phyloP scores from a whole-genome alignment of 1,140 invertebrate genomes.

The Drosophila willistoni region DNA sequence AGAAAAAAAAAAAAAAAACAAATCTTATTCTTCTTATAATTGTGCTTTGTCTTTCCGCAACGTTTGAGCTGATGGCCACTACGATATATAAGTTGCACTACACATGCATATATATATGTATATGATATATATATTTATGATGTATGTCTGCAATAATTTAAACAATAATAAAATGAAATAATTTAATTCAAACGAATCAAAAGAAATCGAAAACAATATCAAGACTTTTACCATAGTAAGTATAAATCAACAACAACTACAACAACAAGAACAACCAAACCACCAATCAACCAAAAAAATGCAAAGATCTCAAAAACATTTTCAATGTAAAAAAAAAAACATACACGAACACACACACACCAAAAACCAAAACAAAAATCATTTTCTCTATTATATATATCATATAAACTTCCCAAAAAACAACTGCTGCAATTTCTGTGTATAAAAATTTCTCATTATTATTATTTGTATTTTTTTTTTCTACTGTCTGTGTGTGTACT shows the following conservation, averaged over 20 bases:
- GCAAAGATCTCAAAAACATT: background rate
- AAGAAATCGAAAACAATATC: slow-evolving; percentile 37
- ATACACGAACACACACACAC: too few relatives aligned
- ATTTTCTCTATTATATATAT: too few relatives aligned
- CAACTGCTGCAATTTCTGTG: too few relatives aligned
- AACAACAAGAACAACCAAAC: slow-evolving; percentile 30
- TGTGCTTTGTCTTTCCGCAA: slow-evolving; percentile 84
- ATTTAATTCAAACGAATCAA: slow-evolving; percentile 66
- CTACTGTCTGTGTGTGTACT: too few relatives aligned
- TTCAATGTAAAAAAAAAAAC: background rate
- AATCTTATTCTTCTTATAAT: slow-evolving; percentile 79
- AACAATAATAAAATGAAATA: slow-evolving; percentile 77
- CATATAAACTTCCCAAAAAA: too few relatives aligned
- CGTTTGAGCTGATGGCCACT: slow-evolving; percentile 83
- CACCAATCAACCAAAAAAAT: slow-evolving; percentile 18
- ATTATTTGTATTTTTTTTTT: too few relatives aligned
- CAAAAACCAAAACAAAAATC: background rate
- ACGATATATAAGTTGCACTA: slow-evolving; percentile 64
- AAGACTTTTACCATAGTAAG: slow-evolving; percentile 56
- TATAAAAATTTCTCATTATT: too few relatives aligned
- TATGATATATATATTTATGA: background rate
- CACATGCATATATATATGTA: background rate
- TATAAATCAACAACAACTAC: slow-evolving; percentile 55
- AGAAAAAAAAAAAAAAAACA: slow-evolving; percentile 38
- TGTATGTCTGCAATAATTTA: background rate